Evolutionary conservation across 92 coral and sea anemone genomes (phyloP).

Genomic region (Epizoanthus fatuus): DNA sequence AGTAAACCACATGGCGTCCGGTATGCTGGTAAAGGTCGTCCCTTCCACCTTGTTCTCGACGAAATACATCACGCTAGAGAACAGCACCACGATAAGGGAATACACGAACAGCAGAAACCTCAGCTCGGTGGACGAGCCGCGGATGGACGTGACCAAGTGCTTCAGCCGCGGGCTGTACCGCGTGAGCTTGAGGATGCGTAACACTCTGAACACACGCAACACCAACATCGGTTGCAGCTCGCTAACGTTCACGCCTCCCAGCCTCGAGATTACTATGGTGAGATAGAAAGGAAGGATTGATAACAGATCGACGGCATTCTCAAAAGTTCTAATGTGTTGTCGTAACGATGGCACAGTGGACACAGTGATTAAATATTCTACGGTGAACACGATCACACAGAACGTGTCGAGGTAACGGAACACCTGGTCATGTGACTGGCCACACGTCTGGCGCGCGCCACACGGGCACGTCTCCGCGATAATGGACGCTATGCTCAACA

Average conservation of each 20-base stretch:
- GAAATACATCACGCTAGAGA: conserved; percentile 37
- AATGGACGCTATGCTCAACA: no score
- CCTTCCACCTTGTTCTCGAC: conserved; percentile 28
- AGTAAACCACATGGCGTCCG: conserved; percentile 58
- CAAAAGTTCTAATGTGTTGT: conserved; percentile 24
- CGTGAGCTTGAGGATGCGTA: conserved; percentile 44
- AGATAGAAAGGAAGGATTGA: conserved; percentile 51
- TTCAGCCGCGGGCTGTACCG: conserved; percentile 29
- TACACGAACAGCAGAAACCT: conserved; percentile 29
- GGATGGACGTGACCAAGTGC: conserved; percentile 13
- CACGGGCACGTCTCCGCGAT: no score
- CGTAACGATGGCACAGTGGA: neutral
- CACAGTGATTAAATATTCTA: no score
- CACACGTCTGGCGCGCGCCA: no score
- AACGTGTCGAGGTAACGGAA: no score
- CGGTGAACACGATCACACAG: no score
- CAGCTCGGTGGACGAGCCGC: conserved; percentile 37
- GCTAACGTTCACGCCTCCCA: neutral
- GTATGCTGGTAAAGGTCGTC: conserved; percentile 48
- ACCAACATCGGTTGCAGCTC: conserved; percentile 14
- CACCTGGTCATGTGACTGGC: no score
- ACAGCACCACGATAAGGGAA: conserved; percentile 26
- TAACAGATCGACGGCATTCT: conserved; percentile 43
- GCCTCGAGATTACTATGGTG: conserved; percentile 10
- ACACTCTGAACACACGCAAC: conserved; percentile 40